Conservation (phyloP, 2,113 vertebrate species). For the Lophotis ruficrista region DNA sequence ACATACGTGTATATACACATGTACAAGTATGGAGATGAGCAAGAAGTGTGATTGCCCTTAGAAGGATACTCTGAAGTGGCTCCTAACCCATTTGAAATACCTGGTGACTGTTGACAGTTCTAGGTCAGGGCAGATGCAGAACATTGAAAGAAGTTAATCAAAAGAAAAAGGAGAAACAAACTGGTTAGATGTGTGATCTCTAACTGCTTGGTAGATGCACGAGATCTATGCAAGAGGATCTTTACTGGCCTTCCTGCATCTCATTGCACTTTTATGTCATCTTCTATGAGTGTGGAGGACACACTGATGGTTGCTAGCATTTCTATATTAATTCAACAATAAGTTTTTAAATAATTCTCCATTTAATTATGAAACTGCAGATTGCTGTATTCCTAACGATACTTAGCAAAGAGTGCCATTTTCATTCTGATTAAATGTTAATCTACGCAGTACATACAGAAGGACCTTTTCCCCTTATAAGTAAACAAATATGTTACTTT, state of each 20-base stretch:
- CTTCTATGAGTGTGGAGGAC: background rate
- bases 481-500: constrained; percentile 43
- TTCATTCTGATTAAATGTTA: background rate
- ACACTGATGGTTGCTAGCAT: background rate
- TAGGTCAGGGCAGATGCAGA: background rate
- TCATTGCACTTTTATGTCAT: background rate
- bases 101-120: background rate
- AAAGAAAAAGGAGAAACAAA: background rate
- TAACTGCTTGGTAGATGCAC: background rate
- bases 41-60: background rate
- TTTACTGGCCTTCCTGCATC: background rate
- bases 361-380: background rate
- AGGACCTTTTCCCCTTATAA: background rate
- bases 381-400: background rate
- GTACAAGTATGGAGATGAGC: background rate
- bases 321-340: background rate
- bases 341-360: background rate
- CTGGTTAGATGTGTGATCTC: background rate
- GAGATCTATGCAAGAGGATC: background rate
- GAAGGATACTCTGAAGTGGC: background rate
- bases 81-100: background rate
- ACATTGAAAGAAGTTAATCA: background rate
- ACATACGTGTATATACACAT: background rate
- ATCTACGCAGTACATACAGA: background rate
- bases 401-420: background rate